Evolutionary conservation across 2,113 vertebrate species (phyloP), one percentile per base, ranked within the genome.

Genomic region (Abramis brama): DNA sequence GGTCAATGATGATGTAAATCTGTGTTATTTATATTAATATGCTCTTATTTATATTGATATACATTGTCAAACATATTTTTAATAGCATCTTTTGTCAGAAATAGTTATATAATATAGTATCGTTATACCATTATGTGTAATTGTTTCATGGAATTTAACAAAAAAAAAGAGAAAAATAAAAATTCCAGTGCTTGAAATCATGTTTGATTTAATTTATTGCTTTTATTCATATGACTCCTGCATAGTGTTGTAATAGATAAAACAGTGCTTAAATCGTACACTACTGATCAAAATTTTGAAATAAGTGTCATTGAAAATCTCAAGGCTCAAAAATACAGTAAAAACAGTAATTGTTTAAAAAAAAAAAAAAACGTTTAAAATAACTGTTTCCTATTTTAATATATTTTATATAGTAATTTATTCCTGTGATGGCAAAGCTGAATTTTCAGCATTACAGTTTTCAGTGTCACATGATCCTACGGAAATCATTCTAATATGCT

Each of bases 21-120:
- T 47, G 19, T 57, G 23, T 47, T 81, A 64, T 64, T 81, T 81
- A 81, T 64, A 64, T 60, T 60, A 45, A 2, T 45, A 43, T 80
- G 17, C 5, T 25, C 23, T 80, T 62, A 79, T 60, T 79, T 60
- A 66, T 50, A 82, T 68, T 33, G 15, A 82, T 27, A 64, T 17
- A 68, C 15, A 13, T 45, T 64, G 21, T 80, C 60, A 75, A 36
- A 73, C 36, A 27, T 64, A 45, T 64, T 52, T 81, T 68, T 82
- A 70, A 66, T 68, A 82, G 62, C 43, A 70, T 25, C 21, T 62
- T 79, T 60, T 62, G 77, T 79, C 36, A 62, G 25, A 79, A 6
- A 68, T 33, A 70, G 79, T 80, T 60, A 11, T 52, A 52, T 52
- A 52, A 52, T 52, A 52, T 15, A 52, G 50, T 52, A 52, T 80